Conservation (phyloP, 1,140 invertebrate species). For the Drosophila nannoptera region DNA sequence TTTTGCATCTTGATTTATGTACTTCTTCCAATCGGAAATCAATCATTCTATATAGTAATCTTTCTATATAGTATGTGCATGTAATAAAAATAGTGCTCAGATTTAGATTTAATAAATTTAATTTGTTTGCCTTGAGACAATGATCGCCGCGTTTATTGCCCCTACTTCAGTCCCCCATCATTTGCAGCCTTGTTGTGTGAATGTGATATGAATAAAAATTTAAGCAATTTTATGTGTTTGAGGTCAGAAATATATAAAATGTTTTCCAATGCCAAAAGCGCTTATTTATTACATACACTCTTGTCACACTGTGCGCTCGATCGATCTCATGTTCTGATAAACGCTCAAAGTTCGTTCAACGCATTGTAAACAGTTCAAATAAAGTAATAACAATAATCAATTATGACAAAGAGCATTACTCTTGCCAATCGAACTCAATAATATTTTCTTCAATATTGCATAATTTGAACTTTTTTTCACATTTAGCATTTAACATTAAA, state of each 20-base stretch:
- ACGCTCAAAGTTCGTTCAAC: slow-evolving; percentile 66
- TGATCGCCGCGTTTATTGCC: background rate
- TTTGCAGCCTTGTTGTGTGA: slow-evolving; percentile 44
- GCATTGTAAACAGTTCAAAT: slow-evolving; percentile 50
- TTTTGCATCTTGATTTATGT: slow-evolving; percentile 20
- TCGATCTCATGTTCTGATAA: slow-evolving; percentile 3
- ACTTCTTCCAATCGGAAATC: slow-evolving; percentile 47
- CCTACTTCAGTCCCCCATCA: background rate
- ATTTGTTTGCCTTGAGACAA: slow-evolving; percentile 54
- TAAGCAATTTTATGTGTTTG: slow-evolving; percentile 28
- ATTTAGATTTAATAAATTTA: slow-evolving; percentile 12
- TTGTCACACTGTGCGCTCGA: slow-evolving; percentile 36
- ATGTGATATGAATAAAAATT: slow-evolving; percentile 64
- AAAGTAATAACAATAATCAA: slow-evolving; percentile 22
- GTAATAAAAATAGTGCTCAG: background rate
- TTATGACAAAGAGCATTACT: slow-evolving; percentile 51
- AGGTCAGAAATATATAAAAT: slow-evolving; percentile 57
- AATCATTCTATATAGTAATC: slow-evolving; percentile 3
- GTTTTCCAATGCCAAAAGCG: slow-evolving; percentile 53
- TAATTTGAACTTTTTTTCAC: slow-evolving; percentile 40
- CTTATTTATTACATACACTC: slow-evolving; percentile 4
- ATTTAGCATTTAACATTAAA: slow-evolving; percentile 15
- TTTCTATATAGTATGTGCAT: too few relatives aligned
- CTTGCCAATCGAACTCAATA: slow-evolving; percentile 22
- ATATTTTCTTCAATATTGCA: slow-evolving; percentile 34